These are phyloP conservation scores for Notolabrus celidotus DNA, from an alignment of 2,797 vertebrate species.

Conservation along the genomic window DNA sequence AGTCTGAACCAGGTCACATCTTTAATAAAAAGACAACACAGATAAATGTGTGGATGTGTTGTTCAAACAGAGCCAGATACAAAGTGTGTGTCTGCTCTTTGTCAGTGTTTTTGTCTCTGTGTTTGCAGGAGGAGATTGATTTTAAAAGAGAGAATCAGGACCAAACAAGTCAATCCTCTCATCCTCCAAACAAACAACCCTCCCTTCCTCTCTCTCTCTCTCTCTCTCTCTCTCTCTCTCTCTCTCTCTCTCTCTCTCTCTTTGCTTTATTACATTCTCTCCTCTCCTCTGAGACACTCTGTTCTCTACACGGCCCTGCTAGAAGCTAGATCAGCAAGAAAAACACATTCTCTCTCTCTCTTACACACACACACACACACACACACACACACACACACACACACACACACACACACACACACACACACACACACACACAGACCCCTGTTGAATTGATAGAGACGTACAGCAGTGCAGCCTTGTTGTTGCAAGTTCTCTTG, in stretches of 20 bases:
- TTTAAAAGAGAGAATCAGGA: constrained; percentile 31
- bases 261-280: constrained; percentile 39
- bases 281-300: constrained; percentile 26
- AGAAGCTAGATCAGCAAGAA: constrained; percentile 37
- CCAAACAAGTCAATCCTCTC: constrained; percentile 32
- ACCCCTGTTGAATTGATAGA: constrained; percentile 10
- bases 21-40: background rate
- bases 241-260: background rate
- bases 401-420: constrained; percentile 20
- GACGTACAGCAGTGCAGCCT: background rate
- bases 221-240: background rate
- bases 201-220: background rate
- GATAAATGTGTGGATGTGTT: background rate
- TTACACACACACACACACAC: constrained; percentile 19
- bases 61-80: background rate
- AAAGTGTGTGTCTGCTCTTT: constrained; percentile 1
- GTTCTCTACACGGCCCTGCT: constrained; percentile 15
- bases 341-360: background rate
- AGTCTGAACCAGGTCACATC: background rate
- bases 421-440: constrained; percentile 3
- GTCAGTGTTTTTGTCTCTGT: background rate
- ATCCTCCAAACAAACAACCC: constrained; percentile 21
- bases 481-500: background rate
- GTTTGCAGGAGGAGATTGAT: constrained; percentile 9
- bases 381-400: constrained; percentile 18